These are phyloP conservation scores for Lontra canadensis DNA, from an alignment of 2,113 vertebrate species.

Conservation along the genomic window DNA sequence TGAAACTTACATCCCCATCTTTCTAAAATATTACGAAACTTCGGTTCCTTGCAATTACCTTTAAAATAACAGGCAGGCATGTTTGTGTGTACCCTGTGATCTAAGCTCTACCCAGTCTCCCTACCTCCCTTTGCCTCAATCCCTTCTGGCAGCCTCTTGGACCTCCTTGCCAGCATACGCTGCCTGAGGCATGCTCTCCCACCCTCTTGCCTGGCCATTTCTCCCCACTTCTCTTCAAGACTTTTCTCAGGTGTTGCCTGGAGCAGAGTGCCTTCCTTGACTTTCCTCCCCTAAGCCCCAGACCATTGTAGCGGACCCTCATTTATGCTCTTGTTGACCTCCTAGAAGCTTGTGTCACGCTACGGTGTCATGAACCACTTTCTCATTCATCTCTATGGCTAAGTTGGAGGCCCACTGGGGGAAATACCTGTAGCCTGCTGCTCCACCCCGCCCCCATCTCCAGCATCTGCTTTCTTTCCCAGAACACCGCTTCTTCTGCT, in stretches of 20 bases:
- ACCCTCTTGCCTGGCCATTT: background rate
- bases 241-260: background rate
- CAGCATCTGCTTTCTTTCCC: background rate
- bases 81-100: fast-evolving
- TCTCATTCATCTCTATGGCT: background rate
- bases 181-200: background rate
- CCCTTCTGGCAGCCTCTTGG: background rate
- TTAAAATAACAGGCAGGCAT: background rate
- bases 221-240: background rate
- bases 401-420: background rate
- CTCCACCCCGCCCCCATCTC: background rate
- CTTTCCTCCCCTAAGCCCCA: background rate
- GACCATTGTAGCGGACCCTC: background rate
- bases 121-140: background rate
- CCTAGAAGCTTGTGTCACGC: fast-evolving
- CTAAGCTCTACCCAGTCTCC: fast-evolving
- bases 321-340: background rate
- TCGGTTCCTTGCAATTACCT: background rate
- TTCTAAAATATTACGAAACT: background rate
- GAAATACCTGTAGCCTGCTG: background rate
- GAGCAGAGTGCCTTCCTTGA: background rate
- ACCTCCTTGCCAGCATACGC: background rate
- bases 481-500: background rate
- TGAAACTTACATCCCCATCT: background rate
- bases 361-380: background rate